Evolutionary conservation across 1,140 invertebrate species (phyloP).

Genomic region (Archegozetes longisetosus): DNA sequence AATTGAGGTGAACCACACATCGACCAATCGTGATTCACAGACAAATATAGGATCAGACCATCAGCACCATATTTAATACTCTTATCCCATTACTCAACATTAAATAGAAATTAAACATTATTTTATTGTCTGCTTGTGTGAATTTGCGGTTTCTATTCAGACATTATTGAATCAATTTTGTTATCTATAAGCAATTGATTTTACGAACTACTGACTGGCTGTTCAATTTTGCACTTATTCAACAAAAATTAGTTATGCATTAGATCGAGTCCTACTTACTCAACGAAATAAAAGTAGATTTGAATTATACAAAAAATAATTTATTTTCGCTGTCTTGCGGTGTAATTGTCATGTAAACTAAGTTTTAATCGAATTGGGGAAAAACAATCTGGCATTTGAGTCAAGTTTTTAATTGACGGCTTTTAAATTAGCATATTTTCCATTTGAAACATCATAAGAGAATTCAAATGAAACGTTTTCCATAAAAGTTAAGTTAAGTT

Average conservation of each 20-base stretch:
- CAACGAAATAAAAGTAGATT: too few relatives aligned
- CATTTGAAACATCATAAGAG: not conserved
- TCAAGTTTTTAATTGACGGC: not conserved
- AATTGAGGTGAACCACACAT: slow-evolving; percentile 5
- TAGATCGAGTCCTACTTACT: too few relatives aligned
- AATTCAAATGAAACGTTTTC: too few relatives aligned
- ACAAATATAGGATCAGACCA: not conserved
- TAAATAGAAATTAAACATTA: not conserved
- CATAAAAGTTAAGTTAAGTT: too few relatives aligned
- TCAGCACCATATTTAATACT: not conserved
- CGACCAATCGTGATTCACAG: not conserved
- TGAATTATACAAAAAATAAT: too few relatives aligned
- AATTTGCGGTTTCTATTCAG: not conserved
- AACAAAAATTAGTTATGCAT: too few relatives aligned
- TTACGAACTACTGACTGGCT: too few relatives aligned
- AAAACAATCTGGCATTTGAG: not conserved
- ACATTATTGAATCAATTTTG: too few relatives aligned
- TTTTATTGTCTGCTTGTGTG: not conserved
- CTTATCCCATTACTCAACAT: not conserved
- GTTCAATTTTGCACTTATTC: too few relatives aligned
- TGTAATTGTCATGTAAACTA: too few relatives aligned
- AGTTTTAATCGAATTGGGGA: not conserved
- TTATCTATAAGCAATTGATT: too few relatives aligned
- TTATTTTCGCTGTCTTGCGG: too few relatives aligned
- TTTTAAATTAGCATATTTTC: not conserved